Evolutionary conservation across 2,113 vertebrate species (phyloP), one percentile per base, ranked within the genome.

Genomic region (Gymnorhina tibicen): DNA sequence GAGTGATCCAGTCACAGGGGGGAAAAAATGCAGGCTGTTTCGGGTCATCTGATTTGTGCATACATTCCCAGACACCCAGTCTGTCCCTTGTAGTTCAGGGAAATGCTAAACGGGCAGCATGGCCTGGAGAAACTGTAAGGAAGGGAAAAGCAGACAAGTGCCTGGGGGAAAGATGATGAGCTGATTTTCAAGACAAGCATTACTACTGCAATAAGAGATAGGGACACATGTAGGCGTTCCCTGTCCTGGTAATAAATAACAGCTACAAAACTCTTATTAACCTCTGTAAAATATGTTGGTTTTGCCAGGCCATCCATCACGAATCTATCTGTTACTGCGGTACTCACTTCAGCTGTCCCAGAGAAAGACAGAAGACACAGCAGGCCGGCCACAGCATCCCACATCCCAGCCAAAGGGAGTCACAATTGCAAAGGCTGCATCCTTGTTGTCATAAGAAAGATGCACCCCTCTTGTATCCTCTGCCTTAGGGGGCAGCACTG

Each of bases 111-210:
- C 37, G 80, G 83, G 83, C 76, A 75, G 46, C 64, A 53, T 16
- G 67, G 80, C 75, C 83, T 33, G 62, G 46, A 91, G 93, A 72
- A 89, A 82, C 22, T 58, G 22, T 42, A 15, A 72, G 87, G 60
- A 85, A 28, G 52, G 60, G 68, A 27, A 69, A 53, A 96, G 78
- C 35, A 91, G 53, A 23, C 0, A 0, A 67, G 32, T 9, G 56
- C 81, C 89, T 87, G 41, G 9, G 39, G 72, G 41, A 88, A 94
- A 91, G 93, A 60, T 92, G 88, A 93, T n/a, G 76, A 92, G 86
- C 72, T 64, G 53, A 73, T 84, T 97, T 95, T 75, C 56, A 53
- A 87, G 89, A 24, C 60, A 64, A 83, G 60, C 4, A 0, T 83
- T 80, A 70, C 55, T 70, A 13, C 62, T 88, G 87, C 90, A 91